phyloP scores from a whole-genome alignment of 2,888 invertebrate species.

The Tuta absoluta region DNA sequence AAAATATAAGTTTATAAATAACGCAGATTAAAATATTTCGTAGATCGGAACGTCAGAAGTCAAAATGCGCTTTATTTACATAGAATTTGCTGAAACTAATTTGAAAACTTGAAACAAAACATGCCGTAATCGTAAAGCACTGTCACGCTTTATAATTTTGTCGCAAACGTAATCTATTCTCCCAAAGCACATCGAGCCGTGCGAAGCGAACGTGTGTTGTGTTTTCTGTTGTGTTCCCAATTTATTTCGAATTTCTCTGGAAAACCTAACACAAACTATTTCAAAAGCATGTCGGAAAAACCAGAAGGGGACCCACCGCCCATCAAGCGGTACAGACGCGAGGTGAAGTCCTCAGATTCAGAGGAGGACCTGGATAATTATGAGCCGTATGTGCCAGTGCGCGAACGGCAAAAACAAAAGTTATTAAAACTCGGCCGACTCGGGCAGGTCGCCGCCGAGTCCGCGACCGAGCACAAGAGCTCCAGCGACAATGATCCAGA shows the following conservation, averaged over 20 bases:
- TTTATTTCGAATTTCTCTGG: neutral
- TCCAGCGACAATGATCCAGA: slow-evolving; percentile 93
- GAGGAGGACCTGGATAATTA: slow-evolving; percentile 87
- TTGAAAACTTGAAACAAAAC: neutral
- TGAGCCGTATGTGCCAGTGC: slow-evolving; percentile 95
- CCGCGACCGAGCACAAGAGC: slow-evolving; percentile 83
- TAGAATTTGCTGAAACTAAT: too few species aligned
- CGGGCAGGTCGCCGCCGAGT: slow-evolving; percentile 85
- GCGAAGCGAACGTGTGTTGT: neutral
- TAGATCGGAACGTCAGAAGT: neutral
- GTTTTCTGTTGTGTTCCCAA: neutral
- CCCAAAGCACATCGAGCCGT: neutral
- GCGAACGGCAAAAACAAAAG: slow-evolving; percentile 92
- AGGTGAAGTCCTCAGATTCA: slow-evolving; percentile 82
- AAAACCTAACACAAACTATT: neutral
- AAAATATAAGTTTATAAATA: neutral
- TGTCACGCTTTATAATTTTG: neutral
- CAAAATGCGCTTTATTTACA: neutral
- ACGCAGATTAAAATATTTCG: neutral
- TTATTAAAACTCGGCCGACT: slow-evolving; percentile 89
- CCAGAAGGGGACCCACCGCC: slow-evolving; percentile 54
- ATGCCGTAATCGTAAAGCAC: neutral
- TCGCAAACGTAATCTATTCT: neutral
- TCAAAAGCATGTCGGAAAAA: slow-evolving; percentile 53
- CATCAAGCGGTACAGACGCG: slow-evolving; percentile 83